phyloP scores from a whole-genome alignment of 64 coral and sea anemone species.

The Montipora foliosa region DNA sequence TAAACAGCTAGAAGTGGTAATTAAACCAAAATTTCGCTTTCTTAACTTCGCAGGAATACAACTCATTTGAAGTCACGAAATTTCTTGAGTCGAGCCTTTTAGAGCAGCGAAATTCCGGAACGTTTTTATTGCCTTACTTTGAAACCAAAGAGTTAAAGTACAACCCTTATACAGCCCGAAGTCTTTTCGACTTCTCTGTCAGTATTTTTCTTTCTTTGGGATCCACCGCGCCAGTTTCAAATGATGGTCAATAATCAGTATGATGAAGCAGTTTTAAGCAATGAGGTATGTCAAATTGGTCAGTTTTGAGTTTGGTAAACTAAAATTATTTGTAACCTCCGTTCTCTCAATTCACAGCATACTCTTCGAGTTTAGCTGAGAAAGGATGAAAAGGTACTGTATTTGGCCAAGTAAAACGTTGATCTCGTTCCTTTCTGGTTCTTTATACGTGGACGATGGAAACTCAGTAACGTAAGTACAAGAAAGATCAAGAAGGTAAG shows the following conservation, averaged over 20 bases:
- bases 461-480: neutral
- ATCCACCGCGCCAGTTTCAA: neutral
- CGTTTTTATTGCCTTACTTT: neutral
- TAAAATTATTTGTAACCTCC: neutral
- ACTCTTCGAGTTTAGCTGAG: neutral
- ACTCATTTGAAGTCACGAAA: neutral
- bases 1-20: neutral
- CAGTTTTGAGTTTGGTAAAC: neutral
- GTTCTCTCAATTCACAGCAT: neutral
- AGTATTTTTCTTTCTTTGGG: neutral
- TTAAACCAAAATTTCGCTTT: neutral
- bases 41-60: neutral
- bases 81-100: neutral
- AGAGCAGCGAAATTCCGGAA: neutral
- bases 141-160: neutral
- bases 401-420: neutral
- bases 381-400: neutral
- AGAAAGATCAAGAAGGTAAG: conserved; percentile 1
- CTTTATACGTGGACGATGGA: conserved; percentile 6
- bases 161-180: neutral
- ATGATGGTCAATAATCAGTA: neutral
- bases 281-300: neutral
- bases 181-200: neutral
- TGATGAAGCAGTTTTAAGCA: neutral
- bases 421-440: neutral